These are phyloP conservation scores for Xiphorhynchus erythropygius DNA, from an alignment of 2,797 vertebrate genomes.

Conservation along the genomic window DNA sequence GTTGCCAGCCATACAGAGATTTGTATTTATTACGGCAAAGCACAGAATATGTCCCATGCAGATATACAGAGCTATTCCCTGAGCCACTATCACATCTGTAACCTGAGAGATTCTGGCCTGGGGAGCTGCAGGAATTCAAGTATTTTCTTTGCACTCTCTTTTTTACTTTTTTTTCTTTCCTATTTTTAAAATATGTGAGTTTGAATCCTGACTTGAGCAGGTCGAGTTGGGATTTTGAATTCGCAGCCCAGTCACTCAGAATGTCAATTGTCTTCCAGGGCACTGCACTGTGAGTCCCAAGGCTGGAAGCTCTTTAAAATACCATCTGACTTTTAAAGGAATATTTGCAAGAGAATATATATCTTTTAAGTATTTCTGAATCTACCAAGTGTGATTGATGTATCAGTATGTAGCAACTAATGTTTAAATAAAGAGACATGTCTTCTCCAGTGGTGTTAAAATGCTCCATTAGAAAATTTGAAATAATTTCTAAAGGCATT, in stretches of 20 bases:
- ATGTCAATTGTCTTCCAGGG: conserved; percentile 73
- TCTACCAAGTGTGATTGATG: conserved; percentile 12
- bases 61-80: background rate
- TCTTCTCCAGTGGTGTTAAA: background rate
- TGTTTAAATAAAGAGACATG: background rate
- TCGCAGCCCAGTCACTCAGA: conserved; percentile 72
- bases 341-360: conserved; percentile 1
- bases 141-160: background rate
- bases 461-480: background rate
- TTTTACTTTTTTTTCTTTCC: background rate
- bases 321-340: conserved; percentile 68
- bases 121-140: background rate
- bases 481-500: background rate
- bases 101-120: background rate
- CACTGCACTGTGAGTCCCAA: conserved; percentile 65
- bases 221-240: conserved; percentile 69
- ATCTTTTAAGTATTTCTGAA: background rate
- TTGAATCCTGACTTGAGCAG: conserved; percentile 51
- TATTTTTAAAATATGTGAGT: conserved; percentile 38
- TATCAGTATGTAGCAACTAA: conserved; percentile 3
- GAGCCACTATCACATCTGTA: background rate
- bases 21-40: background rate
- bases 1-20: background rate
- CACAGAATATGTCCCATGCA: background rate
- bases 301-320: conserved; percentile 62